phyloP scores from a whole-genome alignment of 2,113 vertebrate genomes.

The Pterocles gutturalis region DNA sequence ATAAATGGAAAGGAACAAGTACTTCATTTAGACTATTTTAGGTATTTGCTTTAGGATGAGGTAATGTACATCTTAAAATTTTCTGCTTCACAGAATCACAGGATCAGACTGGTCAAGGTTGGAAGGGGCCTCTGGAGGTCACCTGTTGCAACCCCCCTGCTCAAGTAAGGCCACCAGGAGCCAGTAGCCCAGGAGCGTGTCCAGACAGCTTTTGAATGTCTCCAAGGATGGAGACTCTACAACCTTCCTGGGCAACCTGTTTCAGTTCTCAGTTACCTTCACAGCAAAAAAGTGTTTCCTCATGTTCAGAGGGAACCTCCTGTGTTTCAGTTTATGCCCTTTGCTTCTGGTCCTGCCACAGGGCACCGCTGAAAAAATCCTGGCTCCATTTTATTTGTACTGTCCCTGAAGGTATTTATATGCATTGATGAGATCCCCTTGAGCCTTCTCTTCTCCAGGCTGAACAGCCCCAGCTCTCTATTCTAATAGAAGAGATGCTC shows the following conservation, averaged over 20 bases:
- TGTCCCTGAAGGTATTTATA: not conserved
- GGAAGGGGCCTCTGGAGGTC: not conserved
- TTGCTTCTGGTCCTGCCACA: not conserved
- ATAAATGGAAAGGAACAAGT: not conserved
- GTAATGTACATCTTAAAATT: not conserved
- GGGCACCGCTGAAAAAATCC: not conserved
- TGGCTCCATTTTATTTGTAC: not conserved
- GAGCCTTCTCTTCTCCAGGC: no score
- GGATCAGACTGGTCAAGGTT: not conserved
- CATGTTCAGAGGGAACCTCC: not conserved
- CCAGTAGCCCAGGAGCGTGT: not conserved
- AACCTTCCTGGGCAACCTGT: not conserved
- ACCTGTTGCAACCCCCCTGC: accelerated
- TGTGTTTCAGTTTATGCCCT: not conserved
- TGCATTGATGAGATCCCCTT: not conserved
- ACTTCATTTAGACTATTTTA: not conserved
- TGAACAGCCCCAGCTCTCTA: not conserved
- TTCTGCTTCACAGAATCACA: not conserved
- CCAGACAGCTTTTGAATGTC: not conserved
- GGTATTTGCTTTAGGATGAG: not conserved
- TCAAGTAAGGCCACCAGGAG: not conserved
- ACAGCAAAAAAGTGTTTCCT: not conserved
- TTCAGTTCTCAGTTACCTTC: not conserved
- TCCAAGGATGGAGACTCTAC: not conserved
- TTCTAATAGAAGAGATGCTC: not conserved